Conservation (phyloP, 2,888 invertebrate genomes). For the Micoletzkya japonica region DNA sequence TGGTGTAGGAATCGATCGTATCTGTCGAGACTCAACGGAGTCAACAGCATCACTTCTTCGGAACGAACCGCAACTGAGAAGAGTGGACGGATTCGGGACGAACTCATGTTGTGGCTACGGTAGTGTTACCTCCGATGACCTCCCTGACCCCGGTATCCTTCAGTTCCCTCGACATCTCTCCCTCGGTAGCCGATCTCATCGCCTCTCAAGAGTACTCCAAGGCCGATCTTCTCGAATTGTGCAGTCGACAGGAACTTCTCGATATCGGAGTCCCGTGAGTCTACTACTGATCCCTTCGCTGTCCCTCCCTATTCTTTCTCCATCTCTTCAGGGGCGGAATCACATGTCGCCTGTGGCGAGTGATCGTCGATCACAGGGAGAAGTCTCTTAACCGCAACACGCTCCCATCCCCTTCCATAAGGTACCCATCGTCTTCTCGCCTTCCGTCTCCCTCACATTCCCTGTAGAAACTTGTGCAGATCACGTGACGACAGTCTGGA, state of each 20-base stretch:
- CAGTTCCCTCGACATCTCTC: conserved; percentile 74
- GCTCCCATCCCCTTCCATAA: too few species aligned
- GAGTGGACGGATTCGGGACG: neutral
- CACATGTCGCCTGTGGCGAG: conserved; percentile 61
- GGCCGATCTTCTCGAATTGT: conserved; percentile 78
- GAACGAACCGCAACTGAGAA: too few species aligned
- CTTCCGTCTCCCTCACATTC: neutral
- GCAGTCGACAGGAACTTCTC: conserved; percentile 81
- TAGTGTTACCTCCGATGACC: neutral
- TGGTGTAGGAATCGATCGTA: neutral
- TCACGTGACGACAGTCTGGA: conserved; percentile 46
- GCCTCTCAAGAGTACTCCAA: conserved; percentile 77
- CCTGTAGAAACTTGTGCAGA: neutral
- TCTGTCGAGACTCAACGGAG: neutral
- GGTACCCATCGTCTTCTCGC: neutral
- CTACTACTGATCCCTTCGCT: neutral
- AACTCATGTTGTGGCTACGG: neutral
- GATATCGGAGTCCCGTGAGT: conserved; percentile 77
- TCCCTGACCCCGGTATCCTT: neutral
- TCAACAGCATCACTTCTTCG: neutral
- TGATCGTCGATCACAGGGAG: conserved; percentile 41
- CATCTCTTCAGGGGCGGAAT: conserved; percentile 57
- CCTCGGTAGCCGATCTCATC: conserved; percentile 73
- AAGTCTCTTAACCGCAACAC: too few species aligned
- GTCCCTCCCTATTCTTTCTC: neutral